Evolutionary conservation across 2,797 vertebrate species (phyloP), one percentile per base, ranked within the genome.

Genomic region (Euphonia xanthogaster): DNA sequence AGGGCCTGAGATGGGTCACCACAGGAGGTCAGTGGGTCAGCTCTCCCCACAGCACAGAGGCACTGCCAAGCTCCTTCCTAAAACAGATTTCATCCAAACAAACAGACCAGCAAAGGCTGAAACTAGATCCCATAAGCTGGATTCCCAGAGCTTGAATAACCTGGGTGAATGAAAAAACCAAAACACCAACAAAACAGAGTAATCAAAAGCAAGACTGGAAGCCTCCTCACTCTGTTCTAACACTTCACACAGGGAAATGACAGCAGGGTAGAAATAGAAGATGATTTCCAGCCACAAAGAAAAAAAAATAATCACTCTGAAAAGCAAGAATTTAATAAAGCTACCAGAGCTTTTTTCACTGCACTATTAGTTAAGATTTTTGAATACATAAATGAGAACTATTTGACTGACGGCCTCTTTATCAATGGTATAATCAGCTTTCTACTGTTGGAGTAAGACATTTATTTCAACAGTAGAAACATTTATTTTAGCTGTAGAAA

Each of bases 351-450:
- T 91, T 95, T 94, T 93, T 90, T 55, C 90, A 93, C 22, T 79
- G 81, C 66, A 60, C 79, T 93, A 95, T 97, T 96, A 97, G 94
- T 95, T 97, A 95, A 95, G 78, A 88, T 77, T 96, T 94, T 72
- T 90, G 53, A 96, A 97, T 95, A 93, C 75, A 94, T 93, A 95
- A 96, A 95, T 92, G 95, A 93, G 88, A 97, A 94, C 95, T 94
- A 79, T 47, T 72, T 93, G 90, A 96, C 85, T 97, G 95, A 92
- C 88, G 31, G 83, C 48, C 63, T 86, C 88, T 94, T 94, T 90
- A 94, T 93, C 89, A 76, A 60, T 93, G 77, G 81, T 75, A 94
- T 73, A 92, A 91, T 94, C 78, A 86, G 74, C 18, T 89, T 93
- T 92, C 91, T 80, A 63, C 88, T 93, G 94, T 86, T 96, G 55